Base-by-base conservation (phyloP, 1,140 invertebrate genomes). In the Aphelenchoides besseyi region DNA sequence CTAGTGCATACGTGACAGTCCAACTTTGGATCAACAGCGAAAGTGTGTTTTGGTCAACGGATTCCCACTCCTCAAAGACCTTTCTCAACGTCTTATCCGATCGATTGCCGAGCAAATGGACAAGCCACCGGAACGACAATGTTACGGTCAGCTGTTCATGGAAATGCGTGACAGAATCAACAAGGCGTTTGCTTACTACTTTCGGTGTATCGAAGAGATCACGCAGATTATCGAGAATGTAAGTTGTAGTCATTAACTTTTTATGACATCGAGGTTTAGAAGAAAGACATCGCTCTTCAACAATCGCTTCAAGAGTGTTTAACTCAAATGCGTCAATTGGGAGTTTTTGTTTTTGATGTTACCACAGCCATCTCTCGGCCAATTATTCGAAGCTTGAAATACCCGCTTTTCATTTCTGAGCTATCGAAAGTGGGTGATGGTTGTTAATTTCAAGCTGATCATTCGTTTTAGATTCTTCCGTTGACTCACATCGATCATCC, bases 311-410 rank as follows among this genome's bases (percentile, higher is more conserved):
- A 75, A 36, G 72, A 69, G 33, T 74, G 79, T 26, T 52, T 82
- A 3, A 37, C 52, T 30, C 53, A 75, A 54, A 80, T 81, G 77
- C 62, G 76, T 33, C 48, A 67, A 5, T 36, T 36, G 28, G 80
- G 80, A 53, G 64, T 71, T 23, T 70, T 66, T 61, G 76, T 81
- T 9, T 82, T 81, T 59, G 79, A 81, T 61, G 71, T 75, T 26
- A 66, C 79, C 3, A 79, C 75, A 16, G 79, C 79, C 0, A 67
- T 81, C 18, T 71, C 76, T 5, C 37, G 79, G 57, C 79, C 79
- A 5, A 79, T 81, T 55, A 79, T 82, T 61, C 41, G 79, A 23
- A 72, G 70, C 48, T 55, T 83, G n/a, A 80, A 82, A 59, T 81
- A 81, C 67, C 80, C 80, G 1, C 64, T 81, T 29, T 82, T 78